Evolutionary conservation across 1,140 invertebrate genomes (phyloP).

Genomic region (Odontomachus brunneus): DNA sequence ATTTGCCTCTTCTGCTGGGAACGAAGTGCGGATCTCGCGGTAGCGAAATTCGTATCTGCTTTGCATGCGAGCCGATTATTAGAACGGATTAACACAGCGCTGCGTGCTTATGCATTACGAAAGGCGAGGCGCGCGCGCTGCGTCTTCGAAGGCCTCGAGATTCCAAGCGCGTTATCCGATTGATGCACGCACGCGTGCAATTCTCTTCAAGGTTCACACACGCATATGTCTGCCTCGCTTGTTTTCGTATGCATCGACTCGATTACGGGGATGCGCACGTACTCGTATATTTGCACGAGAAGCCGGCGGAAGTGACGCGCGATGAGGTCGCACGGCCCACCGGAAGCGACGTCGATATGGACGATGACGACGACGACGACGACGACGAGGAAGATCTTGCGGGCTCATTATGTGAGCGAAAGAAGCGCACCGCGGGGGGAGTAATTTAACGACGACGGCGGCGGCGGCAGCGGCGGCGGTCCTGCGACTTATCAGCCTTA

Average conservation of each 20-base stretch:
- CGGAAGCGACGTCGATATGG: slow-evolving; percentile 65
- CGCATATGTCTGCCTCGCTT: not conserved
- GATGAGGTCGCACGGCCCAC: slow-evolving; percentile 54
- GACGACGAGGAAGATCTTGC: not conserved
- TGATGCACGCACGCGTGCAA: not conserved
- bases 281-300: slow-evolving; percentile 37
- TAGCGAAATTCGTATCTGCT: not conserved
- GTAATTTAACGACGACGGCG: slow-evolving; percentile 12
- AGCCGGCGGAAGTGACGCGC: slow-evolving; percentile 75
- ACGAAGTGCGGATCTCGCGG: not conserved
- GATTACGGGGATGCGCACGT: slow-evolving; percentile 65
- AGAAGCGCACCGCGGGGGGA: slow-evolving; percentile 3
- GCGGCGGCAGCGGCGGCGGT: not conserved
- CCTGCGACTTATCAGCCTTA: slow-evolving; percentile 36
- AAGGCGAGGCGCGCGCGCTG: slow-evolving; percentile 12
- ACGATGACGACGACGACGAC: not conserved
- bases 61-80: not conserved
- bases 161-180: slow-evolving; percentile 47
- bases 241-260: slow-evolving; percentile 45
- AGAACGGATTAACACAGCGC: not conserved
- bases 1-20: not conserved
- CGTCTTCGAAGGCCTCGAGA: slow-evolving; percentile 34
- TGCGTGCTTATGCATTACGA: not conserved
- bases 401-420: slow-evolving; percentile 42
- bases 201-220: slow-evolving; percentile 12